Conservation (phyloP, 2,888 invertebrate genomes). For the Thecophora atra region DNA sequence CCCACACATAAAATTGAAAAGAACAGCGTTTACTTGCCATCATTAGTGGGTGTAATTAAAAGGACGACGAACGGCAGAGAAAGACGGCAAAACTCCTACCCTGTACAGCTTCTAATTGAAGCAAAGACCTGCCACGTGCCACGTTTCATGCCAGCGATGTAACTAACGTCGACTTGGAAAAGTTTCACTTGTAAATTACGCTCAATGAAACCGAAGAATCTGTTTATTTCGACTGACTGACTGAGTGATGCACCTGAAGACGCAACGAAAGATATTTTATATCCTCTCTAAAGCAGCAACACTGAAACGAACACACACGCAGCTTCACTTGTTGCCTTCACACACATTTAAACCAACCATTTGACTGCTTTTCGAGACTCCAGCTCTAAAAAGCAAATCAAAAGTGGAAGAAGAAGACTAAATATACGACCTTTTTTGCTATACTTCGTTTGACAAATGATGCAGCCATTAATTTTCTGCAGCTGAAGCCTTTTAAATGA, state of each 20-base stretch:
- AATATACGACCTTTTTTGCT: slow-evolving; percentile 4
- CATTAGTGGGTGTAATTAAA: not conserved
- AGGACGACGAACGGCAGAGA: not conserved
- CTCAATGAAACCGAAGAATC: not conserved
- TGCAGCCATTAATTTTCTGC: slow-evolving; percentile 20
- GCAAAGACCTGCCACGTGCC: not conserved
- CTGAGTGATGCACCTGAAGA: not conserved
- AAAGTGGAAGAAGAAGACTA: not conserved
- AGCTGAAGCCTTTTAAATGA: not conserved
- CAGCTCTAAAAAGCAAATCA: not conserved
- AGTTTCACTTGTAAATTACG: not conserved
- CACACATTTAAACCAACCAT: too few species aligned
- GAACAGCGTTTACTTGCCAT: not conserved
- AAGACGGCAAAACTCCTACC: too few species aligned
- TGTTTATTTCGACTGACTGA: not conserved
- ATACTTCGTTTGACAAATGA: slow-evolving; percentile 14
- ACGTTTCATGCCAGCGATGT: not conserved
- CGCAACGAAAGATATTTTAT: not conserved
- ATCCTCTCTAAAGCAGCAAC: not conserved
- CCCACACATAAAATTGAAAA: slow-evolving; percentile 2
- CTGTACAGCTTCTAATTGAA: too few species aligned
- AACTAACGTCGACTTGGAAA: not conserved
- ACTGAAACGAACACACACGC: not conserved
- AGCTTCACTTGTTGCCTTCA: too few species aligned
- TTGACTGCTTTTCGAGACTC: too few species aligned